phyloP scores from a whole-genome alignment of 2,797 vertebrate genomes.

The Hippocampus kuda region DNA sequence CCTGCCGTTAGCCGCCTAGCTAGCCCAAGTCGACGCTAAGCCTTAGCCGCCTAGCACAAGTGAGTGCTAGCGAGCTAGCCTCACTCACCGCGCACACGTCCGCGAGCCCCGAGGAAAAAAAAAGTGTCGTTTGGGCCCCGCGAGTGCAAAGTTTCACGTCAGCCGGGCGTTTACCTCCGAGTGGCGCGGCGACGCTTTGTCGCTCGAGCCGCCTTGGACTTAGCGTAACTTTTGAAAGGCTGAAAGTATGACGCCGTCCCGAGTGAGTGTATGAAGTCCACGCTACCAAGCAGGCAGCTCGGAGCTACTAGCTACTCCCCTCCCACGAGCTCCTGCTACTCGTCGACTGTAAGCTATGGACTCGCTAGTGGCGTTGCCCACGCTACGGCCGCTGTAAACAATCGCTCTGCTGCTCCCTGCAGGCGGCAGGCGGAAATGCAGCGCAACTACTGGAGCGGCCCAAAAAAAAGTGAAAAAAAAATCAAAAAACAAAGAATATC shows the following conservation, averaged over 20 bases:
- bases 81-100: constrained; percentile 45
- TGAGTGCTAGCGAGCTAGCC: constrained; percentile 38
- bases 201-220: constrained; percentile 29
- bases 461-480: too few species aligned
- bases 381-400: constrained; percentile 52
- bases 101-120: constrained; percentile 14
- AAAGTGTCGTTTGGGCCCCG: constrained; percentile 22
- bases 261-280: constrained; percentile 30
- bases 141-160: constrained; percentile 21
- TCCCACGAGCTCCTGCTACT: constrained; percentile 18
- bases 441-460: too few species aligned
- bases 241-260: constrained; percentile 7
- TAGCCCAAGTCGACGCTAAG: neutral
- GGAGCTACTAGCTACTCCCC: constrained; percentile 15
- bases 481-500: too few species aligned
- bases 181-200: constrained; percentile 24
- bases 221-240: constrained; percentile 7
- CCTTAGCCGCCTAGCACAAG: neutral
- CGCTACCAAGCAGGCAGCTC: constrained; percentile 39
- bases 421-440: constrained; percentile 15
- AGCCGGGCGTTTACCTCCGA: constrained; percentile 7
- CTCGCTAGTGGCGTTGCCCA: constrained; percentile 23
- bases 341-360: neutral
- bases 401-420: constrained; percentile 40
- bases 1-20: constrained; percentile 23